These are phyloP conservation scores for Hippopotamyrus pictus DNA, from an alignment of 2,797 vertebrate genomes.

Conservation along the genomic window DNA sequence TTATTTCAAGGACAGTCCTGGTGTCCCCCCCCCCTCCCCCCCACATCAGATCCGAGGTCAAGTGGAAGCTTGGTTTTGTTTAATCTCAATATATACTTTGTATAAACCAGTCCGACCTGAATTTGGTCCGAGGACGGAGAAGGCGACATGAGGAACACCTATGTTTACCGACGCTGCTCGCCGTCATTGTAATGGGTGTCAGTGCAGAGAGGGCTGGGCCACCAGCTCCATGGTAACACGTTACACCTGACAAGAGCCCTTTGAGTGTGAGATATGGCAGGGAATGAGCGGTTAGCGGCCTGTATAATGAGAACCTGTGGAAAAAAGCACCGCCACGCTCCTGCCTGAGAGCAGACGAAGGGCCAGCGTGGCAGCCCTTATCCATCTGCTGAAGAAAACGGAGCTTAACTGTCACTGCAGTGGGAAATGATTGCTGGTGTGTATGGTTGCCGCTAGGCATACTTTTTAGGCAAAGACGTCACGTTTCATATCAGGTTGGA, in stretches of 20 bases:
- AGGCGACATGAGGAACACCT: neutral
- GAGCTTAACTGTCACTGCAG: neutral
- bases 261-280: neutral
- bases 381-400: neutral
- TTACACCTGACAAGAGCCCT: neutral
- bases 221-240: constrained; percentile 2
- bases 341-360: neutral
- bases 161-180: neutral
- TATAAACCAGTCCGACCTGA: constrained; percentile 18
- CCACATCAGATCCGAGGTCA: neutral
- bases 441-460: neutral
- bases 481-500: neutral
- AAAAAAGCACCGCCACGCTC: neutral
- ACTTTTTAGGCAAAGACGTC: neutral
- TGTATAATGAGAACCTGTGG: neutral
- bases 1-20: neutral
- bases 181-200: neutral
- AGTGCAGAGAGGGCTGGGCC: neutral
- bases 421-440: neutral
- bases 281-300: neutral
- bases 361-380: neutral
- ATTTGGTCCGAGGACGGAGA: neutral
- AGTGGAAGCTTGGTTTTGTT: neutral
- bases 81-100: neutral
- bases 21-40: neutral